Evolutionary conservation across 2,888 invertebrate species (phyloP).

Genomic region (Gerosis bhagava): DNA sequence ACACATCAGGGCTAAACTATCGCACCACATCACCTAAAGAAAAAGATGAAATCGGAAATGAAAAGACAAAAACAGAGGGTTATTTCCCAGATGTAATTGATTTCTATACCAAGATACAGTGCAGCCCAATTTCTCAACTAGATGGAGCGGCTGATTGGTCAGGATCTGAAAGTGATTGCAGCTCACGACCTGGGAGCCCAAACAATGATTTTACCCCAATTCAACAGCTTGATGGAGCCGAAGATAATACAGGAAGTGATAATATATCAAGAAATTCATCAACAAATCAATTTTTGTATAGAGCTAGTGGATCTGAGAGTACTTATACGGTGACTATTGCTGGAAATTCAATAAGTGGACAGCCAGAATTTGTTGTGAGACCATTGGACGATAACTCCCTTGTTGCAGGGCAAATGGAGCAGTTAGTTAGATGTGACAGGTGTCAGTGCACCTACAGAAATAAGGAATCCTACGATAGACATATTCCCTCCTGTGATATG

Average conservation of each 20-base stretch:
- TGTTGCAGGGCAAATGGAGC: conserved; percentile 79
- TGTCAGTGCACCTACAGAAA: conserved; percentile 95
- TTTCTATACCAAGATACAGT: conserved; percentile 78
- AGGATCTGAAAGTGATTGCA: conserved; percentile 77
- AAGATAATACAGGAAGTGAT: conserved; percentile 79
- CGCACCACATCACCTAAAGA: conserved; percentile 63
- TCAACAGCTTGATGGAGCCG: conserved; percentile 87
- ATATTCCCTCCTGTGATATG: conserved; percentile 89
- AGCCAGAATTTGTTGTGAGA: conserved; percentile 71
- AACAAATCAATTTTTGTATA: conserved; percentile 68
- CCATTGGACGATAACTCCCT: conserved; percentile 64
- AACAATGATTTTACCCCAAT: conserved; percentile 73
- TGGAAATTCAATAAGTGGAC: conserved; percentile 75
- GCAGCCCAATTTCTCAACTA: conserved; percentile 84
- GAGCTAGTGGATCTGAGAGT: conserved; percentile 74
- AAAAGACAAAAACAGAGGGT: conserved; percentile 65
- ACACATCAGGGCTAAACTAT: conserved; percentile 72
- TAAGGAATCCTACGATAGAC: conserved; percentile 90
- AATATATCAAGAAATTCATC: conserved; percentile 57
- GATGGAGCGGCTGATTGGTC: conserved; percentile 88
- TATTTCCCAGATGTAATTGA: conserved; percentile 77
- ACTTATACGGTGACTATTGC: conserved; percentile 76
- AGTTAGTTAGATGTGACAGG: conserved; percentile 92
- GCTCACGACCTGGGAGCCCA: conserved; percentile 71
- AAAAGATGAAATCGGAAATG: conserved; percentile 56